phyloP scores from a whole-genome alignment of 2,113 vertebrate species.

The Chaetura pelagica region DNA sequence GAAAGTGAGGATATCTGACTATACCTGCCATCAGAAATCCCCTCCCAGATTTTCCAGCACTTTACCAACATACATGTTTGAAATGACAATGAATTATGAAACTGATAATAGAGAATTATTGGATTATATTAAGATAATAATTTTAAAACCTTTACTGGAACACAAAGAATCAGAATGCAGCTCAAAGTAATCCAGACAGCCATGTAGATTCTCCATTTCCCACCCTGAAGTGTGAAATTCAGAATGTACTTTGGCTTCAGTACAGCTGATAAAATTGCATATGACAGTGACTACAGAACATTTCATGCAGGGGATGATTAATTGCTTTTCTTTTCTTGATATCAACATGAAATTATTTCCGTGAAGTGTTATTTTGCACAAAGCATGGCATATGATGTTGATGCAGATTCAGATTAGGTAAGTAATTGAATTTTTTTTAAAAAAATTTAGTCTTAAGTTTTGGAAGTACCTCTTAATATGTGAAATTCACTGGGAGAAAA shows the following conservation, averaged over 20 bases:
- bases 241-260: conserved; percentile 9
- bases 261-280: conserved; percentile 37
- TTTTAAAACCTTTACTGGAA: neutral
- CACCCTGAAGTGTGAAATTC: conserved; percentile 40
- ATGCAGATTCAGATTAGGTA: conserved; percentile 36
- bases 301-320: conserved; percentile 44
- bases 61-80: neutral
- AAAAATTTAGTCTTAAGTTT: neutral
- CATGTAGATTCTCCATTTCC: neutral
- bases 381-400: neutral
- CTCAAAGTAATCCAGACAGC: neutral
- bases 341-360: neutral
- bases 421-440: neutral
- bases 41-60: neutral
- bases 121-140: neutral
- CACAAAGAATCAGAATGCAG: neutral
- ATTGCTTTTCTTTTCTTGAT: conserved; percentile 46
- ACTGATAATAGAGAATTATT: neutral
- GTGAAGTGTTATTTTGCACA: conserved; percentile 8
- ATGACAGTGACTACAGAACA: conserved; percentile 24
- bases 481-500: neutral
- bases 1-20: neutral
- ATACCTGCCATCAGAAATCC: neutral
- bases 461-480: neutral
- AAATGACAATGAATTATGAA: neutral